A percentile compares a stretch with the other conserved stretches of the same genome.
Conservation (phyloP, 2,113 vertebrate genomes). For the Nannospalax galili region DNA sequence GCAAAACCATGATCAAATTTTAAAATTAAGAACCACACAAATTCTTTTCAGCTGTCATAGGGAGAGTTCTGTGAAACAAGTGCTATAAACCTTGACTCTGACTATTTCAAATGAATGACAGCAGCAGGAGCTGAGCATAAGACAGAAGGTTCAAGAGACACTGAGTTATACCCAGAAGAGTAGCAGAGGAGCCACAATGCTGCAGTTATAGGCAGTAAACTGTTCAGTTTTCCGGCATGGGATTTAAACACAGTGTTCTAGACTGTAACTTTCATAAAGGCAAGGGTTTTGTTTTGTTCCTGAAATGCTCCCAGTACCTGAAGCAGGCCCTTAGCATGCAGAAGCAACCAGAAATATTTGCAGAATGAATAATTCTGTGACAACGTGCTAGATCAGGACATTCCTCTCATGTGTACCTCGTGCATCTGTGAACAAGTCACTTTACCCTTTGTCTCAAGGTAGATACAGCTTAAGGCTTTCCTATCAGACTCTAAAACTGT, state of each 20-base stretch:
- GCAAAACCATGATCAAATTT: neutral
- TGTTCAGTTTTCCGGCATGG: neutral
- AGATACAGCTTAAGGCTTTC: neutral
- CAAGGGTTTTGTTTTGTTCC: neutral
- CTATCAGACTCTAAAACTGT: neutral
- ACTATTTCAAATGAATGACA: conserved; percentile 15
- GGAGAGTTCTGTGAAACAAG: neutral
- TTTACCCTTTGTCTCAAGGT: neutral
- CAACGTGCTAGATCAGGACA: neutral
- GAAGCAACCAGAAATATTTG: neutral
- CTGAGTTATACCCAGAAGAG: neutral
- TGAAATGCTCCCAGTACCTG: neutral
- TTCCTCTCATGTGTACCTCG: neutral
- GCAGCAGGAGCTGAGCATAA: neutral
- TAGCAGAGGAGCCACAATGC: neutral
- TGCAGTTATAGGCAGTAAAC: neutral
- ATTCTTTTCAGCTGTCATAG: neutral
- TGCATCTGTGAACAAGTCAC: neutral
- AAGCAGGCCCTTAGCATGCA: neutral
- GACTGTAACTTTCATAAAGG: conserved; percentile 17
- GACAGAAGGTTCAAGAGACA: neutral
- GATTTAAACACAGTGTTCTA: neutral
- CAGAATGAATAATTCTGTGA: neutral
- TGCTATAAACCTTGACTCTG: neutral
- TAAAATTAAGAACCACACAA: conserved; percentile 38